Evolutionary conservation across 2,113 vertebrate genomes (phyloP), one percentile per base, ranked within the genome.

Genomic region (Oncorhynchus gorbuscha): DNA sequence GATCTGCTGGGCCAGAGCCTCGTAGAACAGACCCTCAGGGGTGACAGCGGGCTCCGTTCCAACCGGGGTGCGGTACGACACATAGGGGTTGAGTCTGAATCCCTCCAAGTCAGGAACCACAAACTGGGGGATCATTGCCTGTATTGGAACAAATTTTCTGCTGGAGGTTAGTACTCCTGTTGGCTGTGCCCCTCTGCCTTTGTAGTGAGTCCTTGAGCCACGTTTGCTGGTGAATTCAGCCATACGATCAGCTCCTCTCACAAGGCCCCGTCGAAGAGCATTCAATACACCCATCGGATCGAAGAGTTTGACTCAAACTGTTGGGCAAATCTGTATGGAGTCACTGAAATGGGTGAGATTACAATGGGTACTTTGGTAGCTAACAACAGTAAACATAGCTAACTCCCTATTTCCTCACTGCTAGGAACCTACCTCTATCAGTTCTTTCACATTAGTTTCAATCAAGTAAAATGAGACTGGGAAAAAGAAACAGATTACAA

Each of bases 221-320:
- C 95, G 95, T 78, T 99, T 99, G 90, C 97, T 98, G 9, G 96
- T 99, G 91, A 96, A 97, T 71, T 93, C 91, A 0, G 96, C 91
- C 92, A 95, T 83, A 3, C 97, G 89, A 90, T 98, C 95, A 0
- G 96, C 96, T 3, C 97, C 97, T 71, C 97, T 92, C 1, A 94
- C 86, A 48, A 99, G 83, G 18, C 94, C 95, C 2, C 95, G 93
- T 0, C 89, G 72, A 65, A 97, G 88, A 1, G 85, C 91, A 5
- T 90, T 90, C 65, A 99, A 91, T 48, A 99, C 85, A n/a, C 97
- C 97, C 98, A 99, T 98, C 9, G 30, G 76, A 67, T 20, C 18
- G 13, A 12, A 12, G 48, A 2, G 49, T 20, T 51, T 8, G 13
- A 67, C 11, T 65, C 22, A 22, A 65, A 22, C 62, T 14, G 24